Evolutionary conservation across 2,113 vertebrate species (phyloP).

Genomic region (Sinocyclocheilus grahami): DNA sequence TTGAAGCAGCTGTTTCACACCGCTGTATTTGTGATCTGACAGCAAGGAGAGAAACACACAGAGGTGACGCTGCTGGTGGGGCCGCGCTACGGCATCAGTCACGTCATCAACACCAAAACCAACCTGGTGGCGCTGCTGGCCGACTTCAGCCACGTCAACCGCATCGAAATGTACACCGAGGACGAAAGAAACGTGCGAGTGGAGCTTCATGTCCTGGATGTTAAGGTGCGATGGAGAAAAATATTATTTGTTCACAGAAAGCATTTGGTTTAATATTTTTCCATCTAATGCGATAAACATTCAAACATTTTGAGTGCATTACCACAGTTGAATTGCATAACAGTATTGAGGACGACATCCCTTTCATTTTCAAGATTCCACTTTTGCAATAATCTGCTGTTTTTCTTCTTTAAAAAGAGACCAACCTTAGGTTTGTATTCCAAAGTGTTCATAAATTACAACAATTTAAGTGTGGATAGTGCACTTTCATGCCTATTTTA

Average conservation of each 20-base stretch:
- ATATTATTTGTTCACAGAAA: not conserved
- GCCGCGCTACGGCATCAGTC: slow-evolving; percentile 94
- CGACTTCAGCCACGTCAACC: slow-evolving; percentile 97
- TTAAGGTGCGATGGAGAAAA: slow-evolving; percentile 79
- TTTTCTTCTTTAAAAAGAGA: no score
- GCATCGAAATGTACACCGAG: slow-evolving; percentile 98
- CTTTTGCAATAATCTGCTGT: no score
- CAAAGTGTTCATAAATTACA: no score
- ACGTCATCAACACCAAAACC: slow-evolving; percentile 98
- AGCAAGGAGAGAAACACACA: slow-evolving; percentile 97
- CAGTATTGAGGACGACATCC: not conserved
- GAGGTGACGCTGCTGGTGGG: slow-evolving; percentile 96
- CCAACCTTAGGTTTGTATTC: no score
- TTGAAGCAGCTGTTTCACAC: not conserved
- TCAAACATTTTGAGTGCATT: not conserved
- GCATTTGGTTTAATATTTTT: not conserved
- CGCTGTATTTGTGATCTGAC: not conserved
- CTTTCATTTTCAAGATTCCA: not conserved
- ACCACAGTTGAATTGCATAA: not conserved
- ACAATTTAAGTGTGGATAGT: no score
- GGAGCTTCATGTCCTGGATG: slow-evolving; percentile 94
- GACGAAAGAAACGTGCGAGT: slow-evolving; percentile 89
- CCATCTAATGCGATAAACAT: not conserved
- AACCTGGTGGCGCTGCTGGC: slow-evolving; percentile 94
- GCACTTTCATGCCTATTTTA: no score